phyloP scores from a whole-genome alignment of 2,797 vertebrate genomes.

The Myiotriccus ornatus region DNA sequence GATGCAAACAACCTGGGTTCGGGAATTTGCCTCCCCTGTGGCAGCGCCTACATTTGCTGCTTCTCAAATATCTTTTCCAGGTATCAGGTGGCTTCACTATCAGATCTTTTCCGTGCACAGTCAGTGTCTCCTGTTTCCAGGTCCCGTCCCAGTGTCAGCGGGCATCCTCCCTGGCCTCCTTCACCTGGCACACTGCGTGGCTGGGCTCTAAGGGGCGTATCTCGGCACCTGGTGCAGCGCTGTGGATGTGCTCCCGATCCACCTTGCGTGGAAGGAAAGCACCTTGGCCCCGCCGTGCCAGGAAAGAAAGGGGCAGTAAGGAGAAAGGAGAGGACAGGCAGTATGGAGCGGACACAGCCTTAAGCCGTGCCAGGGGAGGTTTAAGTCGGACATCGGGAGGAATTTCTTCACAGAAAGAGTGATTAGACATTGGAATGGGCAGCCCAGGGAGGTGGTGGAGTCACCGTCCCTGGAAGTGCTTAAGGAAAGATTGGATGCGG shows the following conservation, averaged over 20 bases:
- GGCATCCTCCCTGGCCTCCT: neutral
- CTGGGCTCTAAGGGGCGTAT: neutral
- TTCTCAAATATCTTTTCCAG: neutral
- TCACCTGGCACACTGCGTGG: accelerated
- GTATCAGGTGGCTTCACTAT: neutral
- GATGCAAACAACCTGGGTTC: neutral
- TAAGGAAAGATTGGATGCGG: neutral
- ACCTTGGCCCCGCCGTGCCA: neutral
- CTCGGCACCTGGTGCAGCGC: accelerated
- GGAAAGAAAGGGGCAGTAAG: neutral
- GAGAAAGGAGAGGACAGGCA: neutral
- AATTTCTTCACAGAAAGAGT: neutral
- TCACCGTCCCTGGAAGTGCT: neutral
- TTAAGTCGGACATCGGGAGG: neutral
- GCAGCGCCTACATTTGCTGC: neutral
- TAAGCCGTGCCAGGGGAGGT: neutral
- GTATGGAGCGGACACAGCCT: neutral
- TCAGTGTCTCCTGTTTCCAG: neutral
- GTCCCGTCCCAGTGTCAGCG: neutral
- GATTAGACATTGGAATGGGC: neutral
- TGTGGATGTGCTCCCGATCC: accelerated
- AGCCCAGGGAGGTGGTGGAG: neutral
- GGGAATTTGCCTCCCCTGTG: neutral
- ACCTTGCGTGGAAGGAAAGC: neutral
- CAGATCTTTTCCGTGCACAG: neutral